Base-by-base conservation (phyloP, 2,888 invertebrate genomes). In the Volucella zonaria region DNA sequence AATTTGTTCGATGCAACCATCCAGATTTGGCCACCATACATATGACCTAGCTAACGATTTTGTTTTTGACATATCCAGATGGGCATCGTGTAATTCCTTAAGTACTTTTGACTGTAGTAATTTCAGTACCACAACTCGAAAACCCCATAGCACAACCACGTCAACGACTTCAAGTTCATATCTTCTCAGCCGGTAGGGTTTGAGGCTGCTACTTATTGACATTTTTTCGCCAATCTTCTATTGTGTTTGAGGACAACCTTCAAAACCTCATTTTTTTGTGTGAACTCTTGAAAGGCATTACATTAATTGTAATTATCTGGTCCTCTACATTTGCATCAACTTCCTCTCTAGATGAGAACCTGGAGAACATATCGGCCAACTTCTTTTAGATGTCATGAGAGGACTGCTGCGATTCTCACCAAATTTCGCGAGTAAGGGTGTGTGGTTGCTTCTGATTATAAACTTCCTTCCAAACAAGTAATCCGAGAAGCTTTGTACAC, bases 61-160 rank as follows among this genome's bases (percentile, higher is more conserved):
- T n/a, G n/a, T n/a, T n/a, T n/a, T n/a, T n/a, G n/a, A n/a, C n/a
- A n/a, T n/a, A n/a, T n/a, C n/a, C n/a, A n/a, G n/a, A n/a, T n/a
- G n/a, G n/a, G n/a, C n/a, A 45, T 23, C 11, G 23, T 70, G 70
- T 45, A 70, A n/a, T 14, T 70, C 59, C 15, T 59, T 8, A 23
- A 23, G 23, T 10, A 70, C 51, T 11, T 51, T 12, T 6, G 49
- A 23, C 10, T 51, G 59, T 11, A 59, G 42, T 11, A 47, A 47
- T 49, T 38, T n/a, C 11, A 56, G 68, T 58, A 68, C 56, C 56
- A 56, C 12, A 56, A 68, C 70, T 49, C 56, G 58, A 8, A 49
- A 70, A 0, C 70, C 70, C 58, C 70, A 59, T 58, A 70, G 56
- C 3, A 68, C 15, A 10, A 45, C 47, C 9, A 43, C 56, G 6